Conservation (phyloP, 2,888 invertebrate species). For the Bhutanitis thaidina region DNA sequence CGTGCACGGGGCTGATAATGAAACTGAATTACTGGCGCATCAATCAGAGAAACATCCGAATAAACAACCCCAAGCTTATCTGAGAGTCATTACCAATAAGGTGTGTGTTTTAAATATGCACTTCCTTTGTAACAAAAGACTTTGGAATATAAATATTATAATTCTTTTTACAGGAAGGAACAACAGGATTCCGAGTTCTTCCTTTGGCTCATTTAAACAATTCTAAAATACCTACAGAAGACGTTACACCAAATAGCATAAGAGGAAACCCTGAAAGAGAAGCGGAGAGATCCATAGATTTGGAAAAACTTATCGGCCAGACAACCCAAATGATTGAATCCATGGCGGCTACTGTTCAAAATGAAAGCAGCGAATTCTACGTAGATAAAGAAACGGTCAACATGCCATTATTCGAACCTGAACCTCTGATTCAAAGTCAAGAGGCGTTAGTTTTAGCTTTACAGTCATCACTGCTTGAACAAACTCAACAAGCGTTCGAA, state of each 20-base stretch:
- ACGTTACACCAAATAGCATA: constrained; percentile 31
- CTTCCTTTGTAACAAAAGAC: not conserved
- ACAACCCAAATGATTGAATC: constrained; percentile 38
- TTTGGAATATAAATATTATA: not conserved
- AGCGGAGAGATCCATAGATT: constrained; percentile 61
- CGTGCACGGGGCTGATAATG: constrained; percentile 54
- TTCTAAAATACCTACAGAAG: constrained; percentile 35
- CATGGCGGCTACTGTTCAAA: constrained; percentile 9
- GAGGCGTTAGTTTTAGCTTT: not conserved
- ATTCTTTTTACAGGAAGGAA: constrained; percentile 51
- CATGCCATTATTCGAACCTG: not conserved
- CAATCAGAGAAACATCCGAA: constrained; percentile 60
- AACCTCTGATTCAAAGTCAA: not conserved
- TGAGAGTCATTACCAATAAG: constrained; percentile 56
- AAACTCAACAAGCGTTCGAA: not conserved
- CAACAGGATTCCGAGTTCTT: constrained; percentile 46
- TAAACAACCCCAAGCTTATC: constrained; percentile 58
- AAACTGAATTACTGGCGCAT: constrained; percentile 53
- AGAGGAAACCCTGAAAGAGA: constrained; percentile 55
- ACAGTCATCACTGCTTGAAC: not conserved
- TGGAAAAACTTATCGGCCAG: constrained; percentile 59
- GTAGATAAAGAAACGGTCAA: not conserved
- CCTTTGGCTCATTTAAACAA: constrained; percentile 59
- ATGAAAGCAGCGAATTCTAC: constrained; percentile 8
- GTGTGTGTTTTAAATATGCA: constrained; percentile 29